Base-by-base conservation (phyloP, 1,140 invertebrate species). In the Choristoneura fumiferana region DNA sequence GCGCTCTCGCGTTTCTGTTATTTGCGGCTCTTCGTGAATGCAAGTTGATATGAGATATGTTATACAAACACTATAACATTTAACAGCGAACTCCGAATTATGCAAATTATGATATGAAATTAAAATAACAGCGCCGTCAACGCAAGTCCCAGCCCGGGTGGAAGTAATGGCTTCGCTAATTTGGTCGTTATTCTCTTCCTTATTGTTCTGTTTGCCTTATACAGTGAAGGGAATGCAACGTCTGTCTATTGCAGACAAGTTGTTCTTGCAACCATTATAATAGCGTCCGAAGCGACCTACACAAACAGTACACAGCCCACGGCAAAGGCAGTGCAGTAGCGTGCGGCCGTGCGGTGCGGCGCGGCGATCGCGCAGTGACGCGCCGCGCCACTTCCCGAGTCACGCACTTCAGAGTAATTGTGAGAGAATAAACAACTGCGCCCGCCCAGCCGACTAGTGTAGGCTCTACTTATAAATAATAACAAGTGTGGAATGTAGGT, bases 361-460 rank as follows among this genome's bases (percentile, higher is more conserved):
- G 43, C 22, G 22, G 22, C 22, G 22, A 29, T 29, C 22, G 22
- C 22, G 22, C 22, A 6, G 22, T 29, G 22, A 29, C 22, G 22
- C 22, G 66, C 67, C 68, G 73, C 73, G 68, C 63, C 67, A 59
- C 68, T 74, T 69, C 63, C 60, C 63, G 60, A 74, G 74, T 77
- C 72, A 72, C 66, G 67, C 71, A 69, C 71, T 70, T 62, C 57
- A 63, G 62, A 68, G 63, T 67, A 66, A 58, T 59, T 71, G 62
- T 65, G 65, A 60, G 66, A 71, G 69, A 71, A 65, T 60, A 55
- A 69, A 75, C 75, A 75, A 71, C 63, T 67, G 72, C 40, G 35
- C 60, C 60, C 18, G 39, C 39, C 39, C 14, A 9, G 15, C 15
- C 17, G 15, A 17, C 15, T 45, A 9, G 8, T 22, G 0, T 6